Evolutionary conservation across 2,113 vertebrate species (phyloP), one percentile per base, ranked within the genome.

Genomic region (Baryphthengus martii): DNA sequence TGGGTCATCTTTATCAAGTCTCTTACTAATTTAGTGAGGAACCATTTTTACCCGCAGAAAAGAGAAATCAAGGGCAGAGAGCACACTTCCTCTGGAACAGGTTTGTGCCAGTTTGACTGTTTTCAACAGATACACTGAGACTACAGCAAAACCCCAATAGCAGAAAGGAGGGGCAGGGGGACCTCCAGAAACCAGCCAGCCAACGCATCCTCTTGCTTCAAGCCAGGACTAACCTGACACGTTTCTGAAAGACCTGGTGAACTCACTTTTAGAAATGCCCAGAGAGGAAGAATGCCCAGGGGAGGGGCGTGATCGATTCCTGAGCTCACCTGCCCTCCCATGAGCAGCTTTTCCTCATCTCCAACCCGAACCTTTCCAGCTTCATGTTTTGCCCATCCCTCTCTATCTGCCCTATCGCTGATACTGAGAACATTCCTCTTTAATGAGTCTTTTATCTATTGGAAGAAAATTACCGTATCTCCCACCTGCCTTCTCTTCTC

Each of bases 21-120:
- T 66, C 74, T 95, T 76, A 83, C 49, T 93, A 93, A 89, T 31
- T 83, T 89, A 93, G 93, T 4, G 24, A 90, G 93, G 88, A 88
- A 75, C 59, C 53, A 31, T 63, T 97, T 95, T 93, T 88, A 53
- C 71, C 71, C 1, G 25, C 87, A 93, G 94, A 23, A 89, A 90
- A 83, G 78, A 89, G 87, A 68, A 85, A 39, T 13, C 63, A 52
- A 89, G 85, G 71, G 88, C 93, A 88, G 92, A 75, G 89, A 73
- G 75, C 85, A 50, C 35, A 55, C 73, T 50, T 88, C 70, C 80
- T 75, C 84, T 73, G 78, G 84, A 87, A 19, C 89, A 92, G 91
- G 74, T 93, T 70, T 91, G 93, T 93, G 95, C 56, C 84, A 56
- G 70, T 70, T 53, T 21, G 77, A 40, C 93, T 85, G 0, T 75